These are phyloP conservation scores for Mantis religiosa DNA, from an alignment of 2,888 invertebrate genomes.

Conservation along the genomic window DNA sequence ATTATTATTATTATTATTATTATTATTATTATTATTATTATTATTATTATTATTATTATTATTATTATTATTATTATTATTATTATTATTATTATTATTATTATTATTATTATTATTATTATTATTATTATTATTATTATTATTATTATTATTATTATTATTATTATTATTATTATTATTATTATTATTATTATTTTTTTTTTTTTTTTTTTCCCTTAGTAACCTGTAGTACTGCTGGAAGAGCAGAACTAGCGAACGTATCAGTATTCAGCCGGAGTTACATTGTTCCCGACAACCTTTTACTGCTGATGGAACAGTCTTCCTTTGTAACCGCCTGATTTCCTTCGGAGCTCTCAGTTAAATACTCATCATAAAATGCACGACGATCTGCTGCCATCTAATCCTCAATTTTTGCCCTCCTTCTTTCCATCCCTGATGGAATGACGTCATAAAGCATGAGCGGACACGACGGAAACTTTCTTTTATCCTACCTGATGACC, in stretches of 20 bases:
- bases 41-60: too few relatives aligned
- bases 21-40: too few relatives aligned
- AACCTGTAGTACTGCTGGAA: too few relatives aligned
- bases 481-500: neutral
- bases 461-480: neutral
- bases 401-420: neutral
- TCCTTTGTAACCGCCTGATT: neutral
- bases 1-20: too few relatives aligned
- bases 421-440: slow-evolving; percentile 1
- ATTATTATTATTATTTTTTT: too few relatives aligned
- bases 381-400: neutral
- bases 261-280: neutral
- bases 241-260: neutral
- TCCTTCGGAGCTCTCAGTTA: neutral
- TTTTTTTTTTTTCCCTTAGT: too few relatives aligned
- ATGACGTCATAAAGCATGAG: slow-evolving; percentile 11
- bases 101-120: too few relatives aligned
- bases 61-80: too few relatives aligned
- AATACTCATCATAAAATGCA: neutral
- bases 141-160: too few relatives aligned
- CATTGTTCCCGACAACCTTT: neutral
- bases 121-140: too few relatives aligned
- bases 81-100: too few relatives aligned
- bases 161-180: too few relatives aligned
- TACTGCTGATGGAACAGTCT: neutral